Base-by-base conservation (phyloP, 2,888 invertebrate genomes). In the Drosophila macrospina region DNA sequence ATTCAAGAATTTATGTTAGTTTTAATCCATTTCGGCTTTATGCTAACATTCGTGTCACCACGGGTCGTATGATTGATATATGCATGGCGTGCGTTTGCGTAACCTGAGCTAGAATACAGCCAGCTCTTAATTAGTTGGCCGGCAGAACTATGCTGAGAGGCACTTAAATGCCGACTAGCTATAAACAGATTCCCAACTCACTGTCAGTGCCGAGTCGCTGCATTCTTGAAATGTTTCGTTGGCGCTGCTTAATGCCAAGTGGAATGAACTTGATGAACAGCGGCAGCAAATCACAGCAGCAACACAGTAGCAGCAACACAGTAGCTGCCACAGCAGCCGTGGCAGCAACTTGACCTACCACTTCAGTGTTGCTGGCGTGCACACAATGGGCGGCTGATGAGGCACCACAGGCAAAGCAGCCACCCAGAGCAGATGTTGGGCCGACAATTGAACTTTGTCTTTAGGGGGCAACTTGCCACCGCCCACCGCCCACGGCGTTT, bases 191-290 rank as follows among this genome's bases (percentile, higher is more conserved):
- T 65, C 15, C 15, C 52, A 57, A 57, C 76, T 79, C 82, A 82
- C 85, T 82, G 82, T 80, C 82, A 82, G 79, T 85, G 81, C 74
- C 85, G 76, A 41, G 69, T 57, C 60, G 80, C 78, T 68, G 78
- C 82, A 87, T 87, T 80, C 80, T 85, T 82, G 64, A 70, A 69
- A 78, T 87, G 67, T 65, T 85, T 80, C 47, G 55, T 56, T 74
- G 69, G 54, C 68, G 63, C 68, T 66, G 69, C 70, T 82, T 82
- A 86, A 86, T 82, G 85, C 82, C 85, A 87, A 87, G 85, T 80
- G 85, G 87, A 86, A 86, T 86, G 85, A 86, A 86, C 85, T 86
- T 86, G 85, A 79, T 76, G 81, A 69, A 54, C 66, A 77, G 70
- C 72, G 62, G 64, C 60, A 55, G 26, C 36, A 54, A 61, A 61